Base-by-base conservation (phyloP, 2,797 vertebrate species). In the Borostomias antarcticus region DNA sequence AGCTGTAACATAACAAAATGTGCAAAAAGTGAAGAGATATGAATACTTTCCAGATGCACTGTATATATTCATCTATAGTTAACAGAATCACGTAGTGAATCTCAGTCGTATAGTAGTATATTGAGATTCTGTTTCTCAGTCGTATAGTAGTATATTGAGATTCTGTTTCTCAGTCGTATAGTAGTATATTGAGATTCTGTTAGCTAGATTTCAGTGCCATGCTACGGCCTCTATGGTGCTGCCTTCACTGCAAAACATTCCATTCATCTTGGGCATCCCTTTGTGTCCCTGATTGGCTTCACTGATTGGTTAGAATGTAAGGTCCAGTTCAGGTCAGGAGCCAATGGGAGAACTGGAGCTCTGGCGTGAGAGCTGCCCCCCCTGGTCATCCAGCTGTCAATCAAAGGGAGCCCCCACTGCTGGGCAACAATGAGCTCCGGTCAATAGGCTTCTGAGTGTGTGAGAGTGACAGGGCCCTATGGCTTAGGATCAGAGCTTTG, bases 371-470 rank as follows among this genome's bases (percentile, higher is more conserved):
- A 81, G 66, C 65, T 68, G 57, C 71, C 62, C 59, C 69, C 73
- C 70, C 43, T 28, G 37, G 32, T 81, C 68, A 78, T 59, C 76
- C 63, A 77, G 15, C 66, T 88, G 80, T 87, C 82, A 85, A 70
- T 88, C 85, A 87, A 79, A 76, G 59, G 19, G 54, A 80, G 59
- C 72, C 74, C 80, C 78, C 79, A 72, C 85, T 88, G 88, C 85
- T 88, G 71, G 84, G 85, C 82, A 87, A 90, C 89, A 89, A 89
- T 87, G 71, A 79, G 72, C 66, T 67, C 58, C 19, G 64, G 11
- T 82, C 69, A 74, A 57, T 62, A 71, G 62, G 21, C 64, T 60
- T 74, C 66, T 81, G 47, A 72, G 73, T 53, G 58, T 73, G 56
- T 75, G 57, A 71, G 70, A 77, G 48, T 77, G 75, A 68, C 78